phyloP scores from a whole-genome alignment of 2,888 invertebrate species.

The Platerodrilus igneus region DNA sequence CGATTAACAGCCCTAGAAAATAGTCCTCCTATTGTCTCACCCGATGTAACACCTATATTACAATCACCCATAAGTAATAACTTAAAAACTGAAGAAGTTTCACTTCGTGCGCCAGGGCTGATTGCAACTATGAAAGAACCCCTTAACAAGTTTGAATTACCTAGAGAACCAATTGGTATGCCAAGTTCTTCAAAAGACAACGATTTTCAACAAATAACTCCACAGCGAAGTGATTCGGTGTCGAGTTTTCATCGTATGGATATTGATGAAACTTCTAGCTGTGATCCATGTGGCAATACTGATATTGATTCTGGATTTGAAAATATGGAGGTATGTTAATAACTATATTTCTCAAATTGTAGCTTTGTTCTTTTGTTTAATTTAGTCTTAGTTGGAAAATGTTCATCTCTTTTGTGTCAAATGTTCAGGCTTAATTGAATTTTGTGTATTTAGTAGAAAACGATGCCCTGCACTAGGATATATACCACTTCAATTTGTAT shows the following conservation, averaged over 20 bases:
- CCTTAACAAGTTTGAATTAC: constrained; percentile 41
- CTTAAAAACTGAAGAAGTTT: constrained; percentile 35
- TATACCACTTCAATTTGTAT: too few relatives aligned
- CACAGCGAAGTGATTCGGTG: constrained; percentile 48
- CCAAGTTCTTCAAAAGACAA: constrained; percentile 39
- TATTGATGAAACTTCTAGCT: constrained; percentile 52
- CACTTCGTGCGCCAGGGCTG: constrained; percentile 27
- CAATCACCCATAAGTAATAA: constrained; percentile 39
- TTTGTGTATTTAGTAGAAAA: too few relatives aligned
- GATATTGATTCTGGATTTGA: constrained; percentile 71
- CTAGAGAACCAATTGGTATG: constrained; percentile 45
- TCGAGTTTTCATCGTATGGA: constrained; percentile 55
- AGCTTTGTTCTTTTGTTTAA: too few relatives aligned
- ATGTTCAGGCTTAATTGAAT: too few relatives aligned
- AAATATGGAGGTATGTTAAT: constrained; percentile 65
- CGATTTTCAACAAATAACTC: constrained; percentile 31
- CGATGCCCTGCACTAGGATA: too few relatives aligned
- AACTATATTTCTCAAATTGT: too few relatives aligned
- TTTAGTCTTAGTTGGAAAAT: too few relatives aligned
- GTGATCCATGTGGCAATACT: constrained; percentile 48
- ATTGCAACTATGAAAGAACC: constrained; percentile 14
- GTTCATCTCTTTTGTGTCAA: too few relatives aligned
- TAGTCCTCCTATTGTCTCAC: constrained; percentile 49
- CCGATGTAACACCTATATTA: constrained; percentile 51
- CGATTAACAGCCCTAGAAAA: constrained; percentile 62